Percentiles rank a stretch among this genome's conserved stretches.
These are phyloP conservation scores for Agrilus mali DNA, from an alignment of 2,888 invertebrate genomes.

Conservation along the genomic window DNA sequence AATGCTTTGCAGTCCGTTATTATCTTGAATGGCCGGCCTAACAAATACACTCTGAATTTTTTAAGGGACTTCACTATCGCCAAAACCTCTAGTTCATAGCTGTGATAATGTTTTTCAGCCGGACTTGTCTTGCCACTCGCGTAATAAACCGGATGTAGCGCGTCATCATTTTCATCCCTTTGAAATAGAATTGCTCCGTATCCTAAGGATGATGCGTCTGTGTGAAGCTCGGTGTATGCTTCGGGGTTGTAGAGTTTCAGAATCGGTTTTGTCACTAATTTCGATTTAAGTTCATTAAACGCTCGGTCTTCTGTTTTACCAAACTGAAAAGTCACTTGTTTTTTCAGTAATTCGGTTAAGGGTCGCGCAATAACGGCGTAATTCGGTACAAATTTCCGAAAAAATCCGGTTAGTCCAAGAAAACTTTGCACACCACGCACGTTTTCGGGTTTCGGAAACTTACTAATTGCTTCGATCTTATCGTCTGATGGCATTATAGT, in stretches of 20 bases:
- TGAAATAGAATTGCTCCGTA: slow-evolving; percentile 2
- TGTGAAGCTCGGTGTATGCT: slow-evolving; percentile 2
- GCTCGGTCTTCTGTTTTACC: not conserved
- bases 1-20: no score
- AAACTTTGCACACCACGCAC: slow-evolving; percentile 3
- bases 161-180: no score
- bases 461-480: not conserved
- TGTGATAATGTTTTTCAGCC: no score
- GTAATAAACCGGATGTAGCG: no score
- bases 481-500: not conserved
- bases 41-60: slow-evolving; percentile 22
- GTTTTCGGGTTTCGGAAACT: slow-evolving; percentile 3
- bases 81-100: slow-evolving; percentile 23
- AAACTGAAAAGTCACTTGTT: not conserved
- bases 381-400: slow-evolving; percentile 3
- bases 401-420: slow-evolving; percentile 3
- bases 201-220: slow-evolving; percentile 1
- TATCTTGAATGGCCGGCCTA: no score
- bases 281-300: not conserved
- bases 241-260: not conserved
- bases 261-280: not conserved
- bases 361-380: not conserved
- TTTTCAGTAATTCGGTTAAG: not conserved
- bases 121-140: no score
- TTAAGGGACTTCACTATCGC: slow-evolving; percentile 22